Evolutionary conservation across 2,113 vertebrate genomes (phyloP), one percentile per base, ranked within the genome.

Genomic region (Sorex araneus): DNA sequence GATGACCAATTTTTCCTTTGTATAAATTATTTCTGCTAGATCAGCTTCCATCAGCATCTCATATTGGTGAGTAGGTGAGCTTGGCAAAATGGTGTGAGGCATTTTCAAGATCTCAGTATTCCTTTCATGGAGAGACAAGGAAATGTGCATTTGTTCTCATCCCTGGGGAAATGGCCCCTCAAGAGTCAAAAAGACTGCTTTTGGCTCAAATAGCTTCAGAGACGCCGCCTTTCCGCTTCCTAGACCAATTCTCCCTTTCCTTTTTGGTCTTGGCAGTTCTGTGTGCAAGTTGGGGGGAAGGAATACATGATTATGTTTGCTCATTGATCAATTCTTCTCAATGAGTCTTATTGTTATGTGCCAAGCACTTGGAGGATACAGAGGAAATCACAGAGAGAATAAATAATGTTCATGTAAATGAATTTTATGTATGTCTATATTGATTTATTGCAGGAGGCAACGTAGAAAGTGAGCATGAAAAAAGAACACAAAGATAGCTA

Each of bases 91-190:
- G 28, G 3, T 25, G n/a, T 79, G 71, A 89, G 19, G 4, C 19
- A 36, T 75, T 94, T 84, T 92, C 19, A 84, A 94, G 54, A 73
- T 84, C 40, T 87, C 63, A 70, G 32, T 25, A 76, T 73, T 84
- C 27, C 25, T 50, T 92, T 86, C 89, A 32, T 66, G 50, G 47
- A 83, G 47, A 92, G 70, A 90, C 10, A 88, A 50, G 30, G n/a
- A 71, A 71, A 89, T 4, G 25, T 30, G 10, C 1, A n/a, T 84
- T 71, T 81, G 27, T 40, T 85, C 47, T 71, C 28, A n/a, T n/a
- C 40, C 25, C 67, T 47, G 16, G 32, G 43, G 71, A 93, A 90
- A 86, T 82, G 32, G 64, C 67, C 27, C 30, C 50, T 76, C 11
- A 27, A 32, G 60, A 80, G 32, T 89, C 19, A 89, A 76, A 94